A percentile compares a stretch with the other conserved stretches of the same genome.
These are phyloP conservation scores for Melinaea marsaeus DNA, from an alignment of 2,888 invertebrate species.

Conservation along the genomic window DNA sequence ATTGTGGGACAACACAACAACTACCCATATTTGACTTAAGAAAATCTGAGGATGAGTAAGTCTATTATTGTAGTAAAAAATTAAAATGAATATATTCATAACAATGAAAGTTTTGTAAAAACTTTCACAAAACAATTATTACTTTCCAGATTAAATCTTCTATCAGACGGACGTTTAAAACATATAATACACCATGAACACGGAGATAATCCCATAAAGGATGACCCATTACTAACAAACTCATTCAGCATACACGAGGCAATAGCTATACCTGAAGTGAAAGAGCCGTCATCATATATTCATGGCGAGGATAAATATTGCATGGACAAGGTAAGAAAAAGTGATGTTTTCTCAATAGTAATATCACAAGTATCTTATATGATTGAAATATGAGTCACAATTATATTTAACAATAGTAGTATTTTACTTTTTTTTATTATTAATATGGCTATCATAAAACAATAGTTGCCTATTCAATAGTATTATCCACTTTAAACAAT, in stretches of 20 bases:
- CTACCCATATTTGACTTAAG: conserved; percentile 82
- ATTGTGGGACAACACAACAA: conserved; percentile 83
- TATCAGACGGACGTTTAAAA: conserved; percentile 84
- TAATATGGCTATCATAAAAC: no score
- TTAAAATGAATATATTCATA: background rate
- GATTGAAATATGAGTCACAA: no score
- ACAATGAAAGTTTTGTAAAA: background rate
- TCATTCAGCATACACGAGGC: conserved; percentile 56
- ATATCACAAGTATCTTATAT: no score
- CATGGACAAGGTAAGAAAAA: conserved; percentile 82
- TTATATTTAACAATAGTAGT: background rate
- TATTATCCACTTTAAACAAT: no score
- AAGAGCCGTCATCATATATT: conserved; percentile 81
- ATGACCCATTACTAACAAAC: conserved; percentile 48
- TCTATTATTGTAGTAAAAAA: conserved; percentile 20
- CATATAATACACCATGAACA: conserved; percentile 82
- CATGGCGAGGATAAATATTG: conserved; percentile 88
- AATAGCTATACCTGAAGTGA: conserved; percentile 64
- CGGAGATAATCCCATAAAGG: conserved; percentile 64
- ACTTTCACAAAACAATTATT: background rate
- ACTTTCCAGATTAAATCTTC: conserved; percentile 76
- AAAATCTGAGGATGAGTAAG: conserved; percentile 78
- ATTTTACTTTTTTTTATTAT: background rate
- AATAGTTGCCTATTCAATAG: no score
- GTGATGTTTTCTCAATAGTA: no score